These are phyloP conservation scores for Lissocephala sabroskyi DNA, from an alignment of 2,888 invertebrate species.

Conservation along the genomic window DNA sequence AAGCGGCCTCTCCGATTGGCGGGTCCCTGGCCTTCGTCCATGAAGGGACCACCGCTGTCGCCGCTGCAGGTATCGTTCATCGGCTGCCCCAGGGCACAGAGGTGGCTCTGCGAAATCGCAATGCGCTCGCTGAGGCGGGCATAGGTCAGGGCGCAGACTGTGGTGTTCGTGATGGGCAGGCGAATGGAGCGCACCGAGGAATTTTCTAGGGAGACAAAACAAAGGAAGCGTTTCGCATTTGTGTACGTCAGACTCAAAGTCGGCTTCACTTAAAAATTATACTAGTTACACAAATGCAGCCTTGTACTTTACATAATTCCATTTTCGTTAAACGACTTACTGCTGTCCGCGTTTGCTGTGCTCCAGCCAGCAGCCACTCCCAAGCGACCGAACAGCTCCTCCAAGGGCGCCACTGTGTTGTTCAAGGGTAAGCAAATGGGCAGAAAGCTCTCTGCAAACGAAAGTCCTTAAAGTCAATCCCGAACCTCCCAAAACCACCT, in stretches of 20 bases:
- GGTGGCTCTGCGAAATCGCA: slow-evolving; percentile 67
- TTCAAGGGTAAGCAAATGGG: slow-evolving; percentile 75
- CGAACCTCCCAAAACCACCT: neutral
- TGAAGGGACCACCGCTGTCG: slow-evolving; percentile 72
- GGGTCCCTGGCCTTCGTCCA: slow-evolving; percentile 55
- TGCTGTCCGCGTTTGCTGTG: slow-evolving; percentile 77
- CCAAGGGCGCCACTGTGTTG: slow-evolving; percentile 42
- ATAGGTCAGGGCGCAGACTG: slow-evolving; percentile 69
- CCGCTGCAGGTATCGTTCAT: slow-evolving; percentile 72
- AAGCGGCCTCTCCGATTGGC: slow-evolving; percentile 41
- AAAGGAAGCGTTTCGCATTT: too few species aligned
- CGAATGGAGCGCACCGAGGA: slow-evolving; percentile 71
- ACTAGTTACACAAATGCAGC: slow-evolving; percentile 4
- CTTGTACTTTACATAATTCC: neutral
- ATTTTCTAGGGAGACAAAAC: too few species aligned
- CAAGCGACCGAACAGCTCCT: slow-evolving; percentile 72
- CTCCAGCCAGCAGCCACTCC: slow-evolving; percentile 85
- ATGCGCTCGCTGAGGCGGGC: slow-evolving; percentile 71
- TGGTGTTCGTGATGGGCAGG: slow-evolving; percentile 72
- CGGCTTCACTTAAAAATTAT: too few species aligned
- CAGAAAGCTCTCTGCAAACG: slow-evolving; percentile 56
- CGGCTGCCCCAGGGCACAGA: slow-evolving; percentile 71
- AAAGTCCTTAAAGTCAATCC: slow-evolving; percentile 1
- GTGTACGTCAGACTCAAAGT: too few species aligned
- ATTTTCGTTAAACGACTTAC: slow-evolving; percentile 62